A percentile compares a stretch with the other conserved stretches of the same genome.
Conservation (phyloP, 92 coral and sea anemone species). For the Palythoa caribaeorum region DNA sequence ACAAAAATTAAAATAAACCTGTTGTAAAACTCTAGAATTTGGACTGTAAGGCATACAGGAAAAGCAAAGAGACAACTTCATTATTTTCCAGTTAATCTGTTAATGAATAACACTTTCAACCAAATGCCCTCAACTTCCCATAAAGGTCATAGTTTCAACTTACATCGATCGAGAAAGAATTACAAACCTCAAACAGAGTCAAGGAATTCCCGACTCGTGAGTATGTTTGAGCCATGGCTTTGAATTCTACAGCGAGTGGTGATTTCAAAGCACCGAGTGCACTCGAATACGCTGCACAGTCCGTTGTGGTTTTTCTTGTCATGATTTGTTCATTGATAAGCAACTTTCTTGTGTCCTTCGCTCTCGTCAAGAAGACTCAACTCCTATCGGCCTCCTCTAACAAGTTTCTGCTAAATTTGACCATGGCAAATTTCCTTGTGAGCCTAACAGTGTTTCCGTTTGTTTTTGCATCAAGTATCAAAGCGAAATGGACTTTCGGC, state of each 20-base stretch:
- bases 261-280: constrained; percentile 15
- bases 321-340: constrained; percentile 79
- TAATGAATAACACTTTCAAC: constrained; percentile 36
- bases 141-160: constrained; percentile 42
- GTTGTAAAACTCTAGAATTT: background rate
- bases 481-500: constrained; percentile 85
- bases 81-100: constrained; percentile 34
- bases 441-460: constrained; percentile 85
- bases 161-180: constrained; percentile 33
- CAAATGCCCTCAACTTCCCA: background rate
- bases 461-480: constrained; percentile 74
- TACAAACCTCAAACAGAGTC: background rate
- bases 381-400: constrained; percentile 81
- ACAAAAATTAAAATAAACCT: background rate
- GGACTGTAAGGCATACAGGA: background rate
- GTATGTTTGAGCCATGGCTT: constrained; percentile 30
- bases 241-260: constrained; percentile 4
- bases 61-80: background rate
- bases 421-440: constrained; percentile 75
- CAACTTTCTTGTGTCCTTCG: constrained; percentile 84
- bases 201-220: constrained; percentile 15
- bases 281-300: constrained; percentile 58
- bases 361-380: constrained; percentile 75
- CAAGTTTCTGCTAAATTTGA: constrained; percentile 88
- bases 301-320: constrained; percentile 72